These are phyloP conservation scores for Cyanistes caeruleus DNA, from an alignment of 2,113 vertebrate species.

Conservation along the genomic window DNA sequence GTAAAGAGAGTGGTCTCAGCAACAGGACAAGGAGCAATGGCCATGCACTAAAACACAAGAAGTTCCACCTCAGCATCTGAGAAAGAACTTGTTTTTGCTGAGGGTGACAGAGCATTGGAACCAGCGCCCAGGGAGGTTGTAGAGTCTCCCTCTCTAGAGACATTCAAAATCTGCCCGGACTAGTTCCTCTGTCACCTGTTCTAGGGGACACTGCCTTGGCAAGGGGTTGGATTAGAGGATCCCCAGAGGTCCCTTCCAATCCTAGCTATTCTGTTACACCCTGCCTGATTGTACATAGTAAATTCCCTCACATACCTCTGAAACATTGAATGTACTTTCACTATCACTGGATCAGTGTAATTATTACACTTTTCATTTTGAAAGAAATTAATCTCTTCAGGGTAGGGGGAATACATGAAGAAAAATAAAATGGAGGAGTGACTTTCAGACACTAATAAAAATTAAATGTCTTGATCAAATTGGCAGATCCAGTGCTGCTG, in stretches of 20 bases:
- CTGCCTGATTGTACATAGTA: background rate
- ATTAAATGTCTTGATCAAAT: background rate
- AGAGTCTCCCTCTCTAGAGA: background rate
- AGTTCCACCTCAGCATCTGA: background rate
- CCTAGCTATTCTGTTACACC: background rate
- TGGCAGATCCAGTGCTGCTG: background rate
- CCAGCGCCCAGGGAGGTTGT: accelerated
- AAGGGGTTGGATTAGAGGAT: background rate
- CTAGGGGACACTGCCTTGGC: background rate
- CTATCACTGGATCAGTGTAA: background rate
- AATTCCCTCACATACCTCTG: background rate
- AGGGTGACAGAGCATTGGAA: background rate
- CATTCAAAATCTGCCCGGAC: background rate
- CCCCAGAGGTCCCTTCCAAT: background rate
- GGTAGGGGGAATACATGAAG: background rate
- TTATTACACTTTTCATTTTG: background rate
- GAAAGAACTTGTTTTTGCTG: background rate
- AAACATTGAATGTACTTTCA: background rate
- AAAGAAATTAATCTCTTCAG: background rate
- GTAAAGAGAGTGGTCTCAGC: background rate
- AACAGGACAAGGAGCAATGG: background rate
- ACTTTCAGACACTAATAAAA: background rate
- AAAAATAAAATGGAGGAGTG: background rate
- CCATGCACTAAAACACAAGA: background rate
- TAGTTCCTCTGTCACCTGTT: background rate